A percentile compares a stretch with the other conserved stretches of the same genome.
These are phyloP conservation scores for Astur gentilis DNA, from an alignment of 2,113 vertebrate genomes.

Conservation along the genomic window DNA sequence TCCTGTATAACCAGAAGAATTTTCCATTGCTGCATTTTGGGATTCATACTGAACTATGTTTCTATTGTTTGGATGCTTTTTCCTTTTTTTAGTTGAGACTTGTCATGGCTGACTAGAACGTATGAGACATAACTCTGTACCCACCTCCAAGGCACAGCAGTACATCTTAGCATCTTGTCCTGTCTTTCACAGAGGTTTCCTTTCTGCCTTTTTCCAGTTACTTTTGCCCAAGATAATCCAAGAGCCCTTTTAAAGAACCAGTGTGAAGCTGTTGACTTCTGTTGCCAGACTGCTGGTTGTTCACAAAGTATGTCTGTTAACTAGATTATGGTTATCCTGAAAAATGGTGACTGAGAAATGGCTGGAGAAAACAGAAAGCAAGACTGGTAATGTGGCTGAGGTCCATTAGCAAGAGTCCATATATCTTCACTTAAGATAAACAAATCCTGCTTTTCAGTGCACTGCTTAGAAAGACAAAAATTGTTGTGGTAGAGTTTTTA, in stretches of 20 bases:
- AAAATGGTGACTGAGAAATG: background rate
- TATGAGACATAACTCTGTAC: background rate
- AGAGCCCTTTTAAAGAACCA: background rate
- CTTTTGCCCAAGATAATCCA: background rate
- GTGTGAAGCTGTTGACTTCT: background rate
- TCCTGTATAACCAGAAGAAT: background rate
- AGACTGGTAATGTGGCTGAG: background rate
- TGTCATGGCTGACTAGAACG: background rate
- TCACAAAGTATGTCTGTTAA: background rate
- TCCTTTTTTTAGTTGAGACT: background rate
- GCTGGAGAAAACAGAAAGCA: background rate
- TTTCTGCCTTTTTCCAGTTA: background rate
- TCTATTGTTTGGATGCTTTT: background rate
- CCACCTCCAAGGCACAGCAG: background rate
- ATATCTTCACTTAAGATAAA: conserved; percentile 30
- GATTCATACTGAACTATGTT: background rate
- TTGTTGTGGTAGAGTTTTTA: background rate
- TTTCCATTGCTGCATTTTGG: background rate
- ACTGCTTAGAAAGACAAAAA: background rate
- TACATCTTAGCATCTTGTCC: background rate
- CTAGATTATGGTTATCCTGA: background rate
- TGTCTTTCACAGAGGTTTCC: background rate
- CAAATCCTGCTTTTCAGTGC: background rate
- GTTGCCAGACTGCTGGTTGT: background rate
- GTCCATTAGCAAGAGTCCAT: conserved; percentile 6